These are phyloP conservation scores for Pseudopodoces humilis DNA, from an alignment of 2,113 vertebrate species.

Conservation along the genomic window DNA sequence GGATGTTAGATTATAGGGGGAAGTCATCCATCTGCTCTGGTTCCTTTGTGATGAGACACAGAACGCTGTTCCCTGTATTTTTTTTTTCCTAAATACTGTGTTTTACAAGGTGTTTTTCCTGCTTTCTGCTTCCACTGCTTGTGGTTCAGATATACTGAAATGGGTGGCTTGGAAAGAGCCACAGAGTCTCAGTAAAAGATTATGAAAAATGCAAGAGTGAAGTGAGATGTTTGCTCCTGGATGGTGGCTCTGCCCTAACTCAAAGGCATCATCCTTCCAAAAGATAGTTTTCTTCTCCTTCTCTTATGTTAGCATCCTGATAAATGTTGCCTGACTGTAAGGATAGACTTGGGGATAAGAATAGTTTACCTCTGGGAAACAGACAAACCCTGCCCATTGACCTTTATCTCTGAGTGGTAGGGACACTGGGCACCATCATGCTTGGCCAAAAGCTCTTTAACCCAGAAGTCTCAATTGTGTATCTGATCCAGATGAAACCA, in stretches of 20 bases:
- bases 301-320: background rate
- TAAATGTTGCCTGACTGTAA: background rate
- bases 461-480: background rate
- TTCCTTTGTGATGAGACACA: fast-evolving
- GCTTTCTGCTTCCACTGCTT: background rate
- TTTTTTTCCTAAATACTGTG: background rate
- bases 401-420: background rate
- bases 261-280: background rate
- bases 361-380: background rate
- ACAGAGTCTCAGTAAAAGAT: background rate
- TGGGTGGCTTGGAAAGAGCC: background rate
- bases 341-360: background rate
- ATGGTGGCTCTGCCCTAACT: background rate
- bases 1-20: background rate
- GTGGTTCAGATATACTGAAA: background rate
- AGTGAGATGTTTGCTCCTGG: background rate
- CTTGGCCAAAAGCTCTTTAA: background rate
- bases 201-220: background rate
- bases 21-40: background rate
- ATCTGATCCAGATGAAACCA: background rate
- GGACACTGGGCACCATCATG: background rate
- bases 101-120: background rate
- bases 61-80: fast-evolving
- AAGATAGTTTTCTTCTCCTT: background rate
- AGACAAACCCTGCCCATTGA: background rate